Evolutionary conservation across 1,140 invertebrate species (phyloP), one percentile per base, ranked within the genome.

Genomic region (Pogonomyrmex californicus): DNA sequence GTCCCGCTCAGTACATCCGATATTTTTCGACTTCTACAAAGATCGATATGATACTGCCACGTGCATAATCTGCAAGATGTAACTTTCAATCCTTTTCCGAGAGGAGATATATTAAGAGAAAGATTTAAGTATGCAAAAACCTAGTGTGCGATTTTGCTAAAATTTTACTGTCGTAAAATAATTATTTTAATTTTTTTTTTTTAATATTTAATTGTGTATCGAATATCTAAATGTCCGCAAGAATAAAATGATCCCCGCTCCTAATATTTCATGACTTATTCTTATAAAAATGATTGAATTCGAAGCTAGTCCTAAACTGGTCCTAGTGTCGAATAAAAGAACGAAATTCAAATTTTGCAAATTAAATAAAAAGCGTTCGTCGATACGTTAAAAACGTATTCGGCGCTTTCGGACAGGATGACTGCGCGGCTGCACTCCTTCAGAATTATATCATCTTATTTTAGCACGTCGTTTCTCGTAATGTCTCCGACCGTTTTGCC

Each of bases 21-120:
- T 83, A 83, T 83, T 83, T 83, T 73, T 75, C 68, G 54, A 83
- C 66, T 82, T 9, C 17, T 56, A 44, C 38, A n/a, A 41, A 75
- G 33, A 83, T 73, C 68, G 68, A 60, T 82, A 23, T 4, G 65
- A 68, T 47, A 30, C n/a, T 33, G 33, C 12, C 3, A 54, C n/a
- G 36, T 65, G 17, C 56, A 49, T 68, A 81, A 81, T 81, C 49
- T 51, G 30, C 49, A 4, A 68, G 12, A n/a, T 30, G 17, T 49
- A 66, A 54, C 36, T 12, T 70, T 70, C 49, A 33, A 6, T 33
- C 2, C 10, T 60, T 30, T 47, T 23, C 7, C 4, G 12, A 82
- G n/a, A 30, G 41, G 33, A 60, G 41, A 60, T 2, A 30, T 38
- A 73, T 36, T 7, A 51, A 70, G 54, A 41, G 12, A 33, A 58